Evolutionary conservation across 1,140 invertebrate genomes (phyloP).

Genomic region (Drosophila kohkoa): DNA sequence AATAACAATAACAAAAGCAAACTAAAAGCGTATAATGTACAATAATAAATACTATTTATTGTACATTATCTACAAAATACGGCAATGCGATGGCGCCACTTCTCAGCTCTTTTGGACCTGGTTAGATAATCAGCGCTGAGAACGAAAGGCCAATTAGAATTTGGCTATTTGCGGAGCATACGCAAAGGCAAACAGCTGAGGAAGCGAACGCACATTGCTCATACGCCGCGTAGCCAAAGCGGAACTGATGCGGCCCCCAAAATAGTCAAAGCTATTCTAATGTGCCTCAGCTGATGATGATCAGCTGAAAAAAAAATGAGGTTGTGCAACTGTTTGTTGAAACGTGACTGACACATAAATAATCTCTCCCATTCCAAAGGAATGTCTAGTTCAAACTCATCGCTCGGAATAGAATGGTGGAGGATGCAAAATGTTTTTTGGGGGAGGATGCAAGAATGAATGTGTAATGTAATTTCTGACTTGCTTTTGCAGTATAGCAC

Average conservation of each 20-base stretch:
- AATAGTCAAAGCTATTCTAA: slow-evolving; percentile 27
- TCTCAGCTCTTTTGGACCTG: slow-evolving; percentile 17
- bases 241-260: slow-evolving; percentile 40
- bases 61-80: neutral
- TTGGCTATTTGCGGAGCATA: neutral
- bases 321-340: neutral
- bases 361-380: neutral
- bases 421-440: slow-evolving; percentile 5
- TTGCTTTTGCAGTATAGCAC: neutral
- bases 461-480: slow-evolving; percentile 6
- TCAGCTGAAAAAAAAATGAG: neutral
- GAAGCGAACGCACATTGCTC: slow-evolving; percentile 6
- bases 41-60: slow-evolving; percentile 19
- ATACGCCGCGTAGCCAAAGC: slow-evolving; percentile 29
- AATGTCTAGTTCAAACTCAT: slow-evolving; percentile 10
- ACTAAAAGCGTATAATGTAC: neutral
- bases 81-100: slow-evolving; percentile 1
- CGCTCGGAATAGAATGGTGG: neutral
- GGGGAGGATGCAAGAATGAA: slow-evolving; percentile 9
- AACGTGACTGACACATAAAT: slow-evolving; percentile 11
- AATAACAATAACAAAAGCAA: slow-evolving; percentile 11
- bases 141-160: neutral
- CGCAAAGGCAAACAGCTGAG: neutral
- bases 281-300: slow-evolving; percentile 23
- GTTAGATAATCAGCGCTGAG: slow-evolving; percentile 17